Evolutionary conservation across 2,113 vertebrate species (phyloP), one percentile per base, ranked within the genome.

Genomic region (Callithrix jacchus): DNA sequence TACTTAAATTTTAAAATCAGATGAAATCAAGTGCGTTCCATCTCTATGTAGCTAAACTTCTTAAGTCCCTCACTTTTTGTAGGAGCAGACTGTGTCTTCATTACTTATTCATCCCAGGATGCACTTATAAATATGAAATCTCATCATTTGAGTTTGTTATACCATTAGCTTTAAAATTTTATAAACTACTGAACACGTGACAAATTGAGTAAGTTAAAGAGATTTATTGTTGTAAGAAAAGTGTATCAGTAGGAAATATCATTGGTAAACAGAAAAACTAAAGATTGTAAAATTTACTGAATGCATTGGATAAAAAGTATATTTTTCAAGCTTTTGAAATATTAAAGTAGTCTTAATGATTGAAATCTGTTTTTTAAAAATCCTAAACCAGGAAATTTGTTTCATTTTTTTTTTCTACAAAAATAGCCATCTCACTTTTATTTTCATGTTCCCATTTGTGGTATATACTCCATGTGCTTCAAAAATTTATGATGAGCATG

Each of bases 161-260:
- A 58, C 30, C 45, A 92, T 89, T 96, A 94, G 56, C 80, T 91
- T 97, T 95, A 97, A 96, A 95, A 47, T 95, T 95, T 92, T 90
- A 97, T 96, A 90, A 96, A 97, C 37, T 47, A 87, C 20, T 58
- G 58, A 92, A 82, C 45, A 94, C 8, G 6, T 88, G 66, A 49
- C 40, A 88, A 88, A 74, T 68, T 66, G 70, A 73, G 27, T 83
- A 92, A 64, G 30, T 66, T 95, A 93, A 79, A 25, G n/a, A 83
- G 13, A 3, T 40, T 91, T 71, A 71, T 87, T 88, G 12, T 94
- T 95, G 11, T 82, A 85, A 58, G 40, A 64, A 77, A 94, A 88
- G 18, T 52, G 0, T 74, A 49, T 89, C 23, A 37, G 42, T 68
- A 74, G 76, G 23, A 92, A 91, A 87, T 45, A 40, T 17, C 20